phyloP scores from a whole-genome alignment of 2,113 vertebrate species.

The Strigops habroptila region DNA sequence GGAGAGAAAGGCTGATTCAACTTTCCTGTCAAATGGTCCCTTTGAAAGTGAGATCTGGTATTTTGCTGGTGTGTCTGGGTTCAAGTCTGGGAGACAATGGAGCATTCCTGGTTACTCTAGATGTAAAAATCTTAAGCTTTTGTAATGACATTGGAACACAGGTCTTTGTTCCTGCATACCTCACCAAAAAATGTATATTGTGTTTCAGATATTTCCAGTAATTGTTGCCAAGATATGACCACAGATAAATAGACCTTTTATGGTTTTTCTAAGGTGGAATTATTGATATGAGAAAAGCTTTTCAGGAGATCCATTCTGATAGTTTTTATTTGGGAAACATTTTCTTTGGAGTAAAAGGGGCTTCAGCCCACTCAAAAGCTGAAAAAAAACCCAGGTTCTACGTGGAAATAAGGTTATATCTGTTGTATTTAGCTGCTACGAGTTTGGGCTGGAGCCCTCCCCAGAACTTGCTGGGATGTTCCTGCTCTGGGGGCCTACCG shows the following conservation, averaged over 20 bases:
- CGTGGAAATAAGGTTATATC: neutral
- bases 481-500: neutral
- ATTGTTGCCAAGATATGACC: neutral
- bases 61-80: neutral
- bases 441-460: neutral
- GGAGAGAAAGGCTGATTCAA: constrained; percentile 46
- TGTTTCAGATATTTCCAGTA: neutral
- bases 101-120: neutral
- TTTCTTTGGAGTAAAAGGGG: neutral
- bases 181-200: neutral
- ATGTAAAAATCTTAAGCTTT: neutral
- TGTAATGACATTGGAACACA: neutral
- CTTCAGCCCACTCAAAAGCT: neutral
- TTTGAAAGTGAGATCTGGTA: neutral
- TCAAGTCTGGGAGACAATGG: neutral
- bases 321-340: neutral
- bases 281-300: neutral
- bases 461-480: neutral
- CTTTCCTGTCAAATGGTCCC: neutral
- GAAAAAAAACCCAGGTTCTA: neutral
- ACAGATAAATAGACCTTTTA: neutral
- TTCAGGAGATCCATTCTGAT: neutral
- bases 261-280: neutral
- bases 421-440: neutral
- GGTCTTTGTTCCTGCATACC: neutral